These are phyloP conservation scores for Pyrochroa serraticornis DNA, from an alignment of 2,888 invertebrate genomes.

Conservation along the genomic window DNA sequence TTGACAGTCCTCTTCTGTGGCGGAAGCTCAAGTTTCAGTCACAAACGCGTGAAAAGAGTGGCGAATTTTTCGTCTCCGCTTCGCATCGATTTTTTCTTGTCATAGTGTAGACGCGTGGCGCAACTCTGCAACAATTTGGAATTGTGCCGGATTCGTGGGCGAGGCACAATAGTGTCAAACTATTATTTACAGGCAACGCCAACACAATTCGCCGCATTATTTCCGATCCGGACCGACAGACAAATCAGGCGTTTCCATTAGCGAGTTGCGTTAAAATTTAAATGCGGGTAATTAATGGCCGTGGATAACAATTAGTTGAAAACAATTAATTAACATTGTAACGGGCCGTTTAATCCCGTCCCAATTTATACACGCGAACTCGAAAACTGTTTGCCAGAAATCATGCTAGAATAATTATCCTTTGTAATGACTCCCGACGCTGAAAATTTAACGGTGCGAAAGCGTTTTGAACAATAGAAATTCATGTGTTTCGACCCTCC, in stretches of 20 bases:
- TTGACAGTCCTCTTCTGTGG: too few relatives aligned
- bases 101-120: too few relatives aligned
- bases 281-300: constrained; percentile 43
- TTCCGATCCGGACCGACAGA: constrained; percentile 5
- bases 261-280: constrained; percentile 36
- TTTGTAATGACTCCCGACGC: constrained; percentile 48
- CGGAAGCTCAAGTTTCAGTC: too few relatives aligned
- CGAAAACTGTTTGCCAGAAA: constrained; percentile 43
- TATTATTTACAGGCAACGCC: constrained; percentile 5
- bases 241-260: constrained; percentile 23
- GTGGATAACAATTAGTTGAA: constrained; percentile 43
- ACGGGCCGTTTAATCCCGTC: constrained; percentile 42
- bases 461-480: constrained; percentile 52
- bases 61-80: too few relatives aligned
- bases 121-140: too few relatives aligned
- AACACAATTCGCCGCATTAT: constrained; percentile 16
- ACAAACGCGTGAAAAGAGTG: too few relatives aligned
- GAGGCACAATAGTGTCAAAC: constrained; percentile 6
- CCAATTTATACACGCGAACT: constrained; percentile 15
- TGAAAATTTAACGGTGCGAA: constrained; percentile 53
- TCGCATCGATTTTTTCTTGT: too few relatives aligned
- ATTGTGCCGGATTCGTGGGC: too few relatives aligned
- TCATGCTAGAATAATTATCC: constrained; percentile 51
- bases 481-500: constrained; percentile 43
- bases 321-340: constrained; percentile 50